phyloP scores from a whole-genome alignment of 2,113 vertebrate genomes.

The Bolborhynchus lineola region DNA sequence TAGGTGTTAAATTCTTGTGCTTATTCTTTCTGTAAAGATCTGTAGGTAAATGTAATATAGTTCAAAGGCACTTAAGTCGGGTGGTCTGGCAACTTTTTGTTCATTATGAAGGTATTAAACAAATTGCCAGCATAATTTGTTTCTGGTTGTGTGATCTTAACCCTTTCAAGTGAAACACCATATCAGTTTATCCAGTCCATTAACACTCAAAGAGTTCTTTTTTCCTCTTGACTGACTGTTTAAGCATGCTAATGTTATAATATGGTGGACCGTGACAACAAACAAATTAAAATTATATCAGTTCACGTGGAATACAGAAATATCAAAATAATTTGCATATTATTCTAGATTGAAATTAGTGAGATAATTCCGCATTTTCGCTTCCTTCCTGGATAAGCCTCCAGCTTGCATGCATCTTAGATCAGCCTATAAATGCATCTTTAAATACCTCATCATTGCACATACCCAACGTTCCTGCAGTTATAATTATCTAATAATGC shows the following conservation, averaged over 20 bases:
- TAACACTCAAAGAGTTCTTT: neutral
- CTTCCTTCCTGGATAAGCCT: neutral
- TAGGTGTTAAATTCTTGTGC: conserved; percentile 54
- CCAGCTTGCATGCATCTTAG: neutral
- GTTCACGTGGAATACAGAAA: neutral
- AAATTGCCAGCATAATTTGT: neutral
- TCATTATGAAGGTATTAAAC: neutral
- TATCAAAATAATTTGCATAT: neutral
- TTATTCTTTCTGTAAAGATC: neutral
- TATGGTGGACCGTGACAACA: neutral
- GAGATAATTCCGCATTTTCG: neutral
- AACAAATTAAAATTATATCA: neutral
- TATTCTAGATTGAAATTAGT: neutral
- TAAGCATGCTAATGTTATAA: neutral
- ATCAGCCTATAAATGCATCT: neutral
- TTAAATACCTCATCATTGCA: neutral
- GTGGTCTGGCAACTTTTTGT: neutral
- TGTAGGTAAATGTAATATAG: neutral
- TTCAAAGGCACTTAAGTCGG: neutral
- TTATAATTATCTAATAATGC: neutral
- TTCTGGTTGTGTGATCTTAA: neutral
- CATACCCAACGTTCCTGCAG: neutral
- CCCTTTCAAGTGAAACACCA: neutral
- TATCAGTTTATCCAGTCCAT: neutral
- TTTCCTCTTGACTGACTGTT: neutral